These are phyloP conservation scores for Oreotrochilus melanogaster DNA, from an alignment of 2,113 vertebrate species.

Conservation along the genomic window DNA sequence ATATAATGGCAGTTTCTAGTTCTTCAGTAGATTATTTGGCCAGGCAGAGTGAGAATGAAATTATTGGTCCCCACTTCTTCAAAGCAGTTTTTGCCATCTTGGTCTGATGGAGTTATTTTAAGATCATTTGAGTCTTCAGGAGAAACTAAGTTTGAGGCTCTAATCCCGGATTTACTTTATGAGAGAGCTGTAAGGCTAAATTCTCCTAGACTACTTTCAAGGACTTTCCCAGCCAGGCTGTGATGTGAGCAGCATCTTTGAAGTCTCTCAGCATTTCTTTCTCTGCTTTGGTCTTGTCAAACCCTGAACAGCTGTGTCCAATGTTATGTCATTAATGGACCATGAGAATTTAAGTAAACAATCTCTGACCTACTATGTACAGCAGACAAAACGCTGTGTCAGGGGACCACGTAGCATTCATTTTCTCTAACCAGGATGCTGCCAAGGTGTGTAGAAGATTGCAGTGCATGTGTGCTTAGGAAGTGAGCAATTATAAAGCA, in stretches of 20 bases:
- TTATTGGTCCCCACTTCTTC: not conserved
- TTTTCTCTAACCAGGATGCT: conserved; percentile 26
- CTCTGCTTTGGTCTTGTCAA: not conserved
- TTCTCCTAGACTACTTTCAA: not conserved
- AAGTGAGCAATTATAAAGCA: conserved; percentile 37
- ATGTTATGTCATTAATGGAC: conserved; percentile 35
- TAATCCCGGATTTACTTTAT: not conserved
- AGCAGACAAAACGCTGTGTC: not conserved
- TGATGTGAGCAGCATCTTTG: not conserved
- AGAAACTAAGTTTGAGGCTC: not conserved
- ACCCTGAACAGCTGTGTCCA: conserved; percentile 27
- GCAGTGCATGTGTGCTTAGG: not conserved
- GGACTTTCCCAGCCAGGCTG: not conserved
- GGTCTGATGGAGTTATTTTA: not conserved
- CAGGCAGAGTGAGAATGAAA: not conserved
- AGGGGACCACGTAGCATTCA: not conserved
- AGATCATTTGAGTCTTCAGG: not conserved
- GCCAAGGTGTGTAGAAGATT: conserved; percentile 13
- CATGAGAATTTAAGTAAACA: conserved; percentile 44
- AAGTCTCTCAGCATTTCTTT: not conserved
- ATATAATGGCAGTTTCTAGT: not conserved
- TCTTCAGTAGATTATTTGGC: not conserved
- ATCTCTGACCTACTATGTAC: not conserved
- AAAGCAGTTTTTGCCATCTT: not conserved
- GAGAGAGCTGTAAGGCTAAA: not conserved